A percentile compares a stretch with the other conserved stretches of the same genome.
Conservation (phyloP, 2,797 vertebrate species). For the Chelon auratus region DNA sequence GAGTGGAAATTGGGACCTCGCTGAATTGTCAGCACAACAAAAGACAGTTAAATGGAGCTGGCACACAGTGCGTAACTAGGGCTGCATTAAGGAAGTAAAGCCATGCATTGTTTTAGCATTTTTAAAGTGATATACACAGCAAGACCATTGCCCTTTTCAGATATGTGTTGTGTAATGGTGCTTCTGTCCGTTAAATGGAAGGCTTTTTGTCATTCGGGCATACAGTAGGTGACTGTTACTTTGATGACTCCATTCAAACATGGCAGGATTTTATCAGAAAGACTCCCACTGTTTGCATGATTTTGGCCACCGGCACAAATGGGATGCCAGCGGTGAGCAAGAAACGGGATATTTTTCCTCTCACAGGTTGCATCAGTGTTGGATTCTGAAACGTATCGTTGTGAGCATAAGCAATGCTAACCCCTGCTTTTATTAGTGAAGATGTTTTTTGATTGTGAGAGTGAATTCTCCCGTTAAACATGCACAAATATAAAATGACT, state of each 20-base stretch:
- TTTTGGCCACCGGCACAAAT: background rate
- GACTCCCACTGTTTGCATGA: background rate
- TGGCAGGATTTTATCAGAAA: background rate
- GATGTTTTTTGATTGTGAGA: background rate
- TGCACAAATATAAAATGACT: background rate
- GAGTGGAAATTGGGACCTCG: conserved; percentile 55
- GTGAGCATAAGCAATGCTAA: background rate
- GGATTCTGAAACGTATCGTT: background rate
- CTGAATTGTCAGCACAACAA: conserved; percentile 67
- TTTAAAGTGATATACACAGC: conserved; percentile 34
- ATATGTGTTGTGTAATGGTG: background rate
- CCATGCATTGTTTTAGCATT: conserved; percentile 50
- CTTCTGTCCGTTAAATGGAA: background rate
- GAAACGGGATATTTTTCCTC: background rate
- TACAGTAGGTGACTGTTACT: background rate
- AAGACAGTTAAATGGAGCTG: conserved; percentile 68
- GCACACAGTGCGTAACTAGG: conserved; percentile 50
- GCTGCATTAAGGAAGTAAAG: conserved; percentile 52
- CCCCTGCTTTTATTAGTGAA: background rate
- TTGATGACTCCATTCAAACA: conserved; percentile 3
- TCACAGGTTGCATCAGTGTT: background rate
- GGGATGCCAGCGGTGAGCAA: background rate
- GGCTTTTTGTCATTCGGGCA: conserved; percentile 22
- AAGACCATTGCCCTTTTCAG: conserved; percentile 40
- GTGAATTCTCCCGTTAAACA: background rate